These are phyloP conservation scores for Eristalis pertinax DNA, from an alignment of 2,888 invertebrate genomes.

Conservation along the genomic window DNA sequence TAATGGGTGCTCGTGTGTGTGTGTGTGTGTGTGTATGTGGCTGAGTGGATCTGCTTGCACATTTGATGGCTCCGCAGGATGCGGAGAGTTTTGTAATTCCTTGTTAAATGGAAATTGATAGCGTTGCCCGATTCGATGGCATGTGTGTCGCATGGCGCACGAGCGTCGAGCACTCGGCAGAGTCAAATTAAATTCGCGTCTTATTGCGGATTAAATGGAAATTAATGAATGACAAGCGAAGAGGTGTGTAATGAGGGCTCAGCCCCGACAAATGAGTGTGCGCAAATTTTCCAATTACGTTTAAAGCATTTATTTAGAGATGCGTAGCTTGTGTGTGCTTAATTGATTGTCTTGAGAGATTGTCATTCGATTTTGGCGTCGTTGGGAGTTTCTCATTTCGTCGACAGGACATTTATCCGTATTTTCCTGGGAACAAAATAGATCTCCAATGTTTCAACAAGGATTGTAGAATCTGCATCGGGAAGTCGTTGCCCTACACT, in stretches of 20 bases:
- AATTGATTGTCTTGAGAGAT: not conserved
- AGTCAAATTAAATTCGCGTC: constrained; percentile 49
- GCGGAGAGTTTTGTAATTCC: constrained; percentile 40
- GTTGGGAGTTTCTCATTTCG: not conserved
- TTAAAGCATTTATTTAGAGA: constrained; percentile 1
- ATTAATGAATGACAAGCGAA: constrained; percentile 38
- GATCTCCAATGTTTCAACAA: too few relatives aligned
- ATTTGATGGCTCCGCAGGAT: constrained; percentile 30
- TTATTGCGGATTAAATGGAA: constrained; percentile 50
- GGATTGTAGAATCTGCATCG: too few relatives aligned
- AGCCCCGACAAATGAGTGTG: constrained; percentile 10
- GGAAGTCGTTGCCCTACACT: too few relatives aligned
- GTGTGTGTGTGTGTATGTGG: not conserved
- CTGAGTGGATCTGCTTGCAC: constrained; percentile 17
- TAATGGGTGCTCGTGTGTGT: constrained; percentile 16
- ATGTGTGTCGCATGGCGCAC: not conserved
- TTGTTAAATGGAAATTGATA: constrained; percentile 59
- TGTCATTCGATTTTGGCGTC: not conserved
- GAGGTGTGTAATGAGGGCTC: constrained; percentile 23
- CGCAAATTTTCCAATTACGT: constrained; percentile 19
- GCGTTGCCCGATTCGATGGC: constrained; percentile 33
- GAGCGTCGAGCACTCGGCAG: not conserved
- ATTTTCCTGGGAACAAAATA: too few relatives aligned
- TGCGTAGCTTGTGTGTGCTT: not conserved
- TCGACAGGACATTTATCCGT: too few relatives aligned